These are phyloP conservation scores for Phengaris alcon DNA, from an alignment of 2,888 invertebrate genomes.

Conservation along the genomic window DNA sequence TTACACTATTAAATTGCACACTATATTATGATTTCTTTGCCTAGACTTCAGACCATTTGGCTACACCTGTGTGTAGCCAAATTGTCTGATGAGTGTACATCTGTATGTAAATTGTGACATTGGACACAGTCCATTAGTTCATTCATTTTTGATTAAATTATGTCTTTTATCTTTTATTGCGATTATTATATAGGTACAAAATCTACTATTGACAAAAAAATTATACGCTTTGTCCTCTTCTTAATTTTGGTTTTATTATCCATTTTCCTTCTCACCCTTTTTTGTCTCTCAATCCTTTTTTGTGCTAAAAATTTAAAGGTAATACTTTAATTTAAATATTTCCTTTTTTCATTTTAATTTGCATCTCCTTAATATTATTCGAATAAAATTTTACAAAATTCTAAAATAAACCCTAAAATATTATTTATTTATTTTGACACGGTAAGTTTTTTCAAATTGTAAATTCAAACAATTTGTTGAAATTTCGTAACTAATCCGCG, in stretches of 20 bases:
- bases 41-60: neutral
- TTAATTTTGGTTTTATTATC: too few relatives aligned
- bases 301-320: too few relatives aligned
- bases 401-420: neutral
- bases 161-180: neutral
- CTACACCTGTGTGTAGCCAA: neutral
- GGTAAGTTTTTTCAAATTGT: neutral
- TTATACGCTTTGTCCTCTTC: neutral
- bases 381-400: neutral
- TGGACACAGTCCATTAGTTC: neutral
- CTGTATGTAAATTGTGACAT: neutral
- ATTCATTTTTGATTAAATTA: neutral
- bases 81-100: neutral
- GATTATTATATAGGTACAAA: neutral
- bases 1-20: neutral
- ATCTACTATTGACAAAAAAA: too few relatives aligned
- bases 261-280: too few relatives aligned
- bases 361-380: neutral
- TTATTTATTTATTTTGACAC: neutral
- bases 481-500: constrained; percentile 34
- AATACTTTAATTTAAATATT: neutral
- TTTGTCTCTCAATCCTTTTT: too few relatives aligned
- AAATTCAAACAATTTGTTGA: constrained; percentile 25
- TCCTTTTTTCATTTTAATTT: neutral
- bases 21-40: neutral